Conservation (phyloP, 2,888 invertebrate genomes). For the Maniola hyperantus region DNA sequence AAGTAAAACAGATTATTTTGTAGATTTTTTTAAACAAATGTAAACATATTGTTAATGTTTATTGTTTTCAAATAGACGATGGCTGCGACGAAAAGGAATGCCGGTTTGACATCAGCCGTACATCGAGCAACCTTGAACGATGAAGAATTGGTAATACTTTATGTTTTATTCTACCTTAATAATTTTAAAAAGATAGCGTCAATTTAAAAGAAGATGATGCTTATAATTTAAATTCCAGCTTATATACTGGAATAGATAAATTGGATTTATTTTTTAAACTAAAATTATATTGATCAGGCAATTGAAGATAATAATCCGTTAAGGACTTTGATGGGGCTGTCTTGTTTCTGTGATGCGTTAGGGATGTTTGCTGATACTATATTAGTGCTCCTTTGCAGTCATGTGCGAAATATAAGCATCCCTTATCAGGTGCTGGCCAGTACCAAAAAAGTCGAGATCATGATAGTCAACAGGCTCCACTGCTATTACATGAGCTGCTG, state of each 20-base stretch:
- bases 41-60: conserved; percentile 10
- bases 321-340: too few relatives aligned
- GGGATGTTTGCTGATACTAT: too few relatives aligned
- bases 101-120: conserved; percentile 97
- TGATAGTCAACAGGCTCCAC: too few relatives aligned
- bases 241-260: background rate
- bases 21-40: background rate
- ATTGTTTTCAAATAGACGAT: conserved; percentile 89
- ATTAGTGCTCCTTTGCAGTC: too few relatives aligned
- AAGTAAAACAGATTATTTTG: background rate
- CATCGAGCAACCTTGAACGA: conserved; percentile 98
- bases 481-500: too few relatives aligned
- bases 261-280: background rate
- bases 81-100: conserved; percentile 99
- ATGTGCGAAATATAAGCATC: too few relatives aligned
- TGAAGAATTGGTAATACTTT: conserved; percentile 94
- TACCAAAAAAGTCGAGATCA: too few relatives aligned
- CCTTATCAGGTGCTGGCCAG: too few relatives aligned
- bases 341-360: too few relatives aligned
- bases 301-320: background rate
- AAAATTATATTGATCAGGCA: background rate
- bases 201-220: too few relatives aligned
- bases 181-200: too few relatives aligned
- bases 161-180: background rate
- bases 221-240: background rate